Conservation (phyloP, 2,888 invertebrate genomes). For the Cephus runcator region DNA sequence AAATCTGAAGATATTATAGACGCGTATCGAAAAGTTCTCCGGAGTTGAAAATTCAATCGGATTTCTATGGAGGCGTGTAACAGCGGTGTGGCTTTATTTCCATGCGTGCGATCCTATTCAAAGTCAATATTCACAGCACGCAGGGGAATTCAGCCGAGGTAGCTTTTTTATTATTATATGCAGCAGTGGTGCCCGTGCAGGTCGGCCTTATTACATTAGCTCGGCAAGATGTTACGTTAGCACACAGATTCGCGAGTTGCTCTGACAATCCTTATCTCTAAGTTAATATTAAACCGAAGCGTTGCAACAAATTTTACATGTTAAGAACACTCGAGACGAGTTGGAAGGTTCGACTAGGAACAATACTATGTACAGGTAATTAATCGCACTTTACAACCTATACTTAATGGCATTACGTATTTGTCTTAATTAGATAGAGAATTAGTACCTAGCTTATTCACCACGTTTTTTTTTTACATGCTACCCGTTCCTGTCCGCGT, state of each 20-base stretch:
- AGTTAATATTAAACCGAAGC: conserved; percentile 8
- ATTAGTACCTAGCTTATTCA: conserved; percentile 47
- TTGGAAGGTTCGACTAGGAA: conserved; percentile 9
- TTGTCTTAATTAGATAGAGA: conserved; percentile 15
- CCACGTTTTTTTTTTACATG: conserved; percentile 43
- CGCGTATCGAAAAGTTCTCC: not conserved
- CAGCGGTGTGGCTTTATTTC: not conserved
- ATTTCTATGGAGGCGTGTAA: not conserved
- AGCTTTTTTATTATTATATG: not conserved
- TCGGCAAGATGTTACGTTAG: conserved; percentile 1
- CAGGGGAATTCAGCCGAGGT: not conserved
- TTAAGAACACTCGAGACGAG: not conserved
- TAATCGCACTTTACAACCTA: conserved; percentile 7
- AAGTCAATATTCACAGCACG: not conserved
- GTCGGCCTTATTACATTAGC: not conserved
- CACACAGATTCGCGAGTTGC: conserved; percentile 12
- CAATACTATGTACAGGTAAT: conserved; percentile 15
- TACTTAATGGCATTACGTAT: not conserved
- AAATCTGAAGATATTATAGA: not conserved
- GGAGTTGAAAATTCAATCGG: not conserved
- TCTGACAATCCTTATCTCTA: not conserved
- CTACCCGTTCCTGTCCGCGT: conserved; percentile 49
- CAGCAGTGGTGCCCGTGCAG: not conserved
- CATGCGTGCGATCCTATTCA: not conserved
- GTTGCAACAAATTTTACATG: conserved; percentile 3